Conservation (phyloP, 2,113 vertebrate genomes). For the Trinectes maculatus region DNA sequence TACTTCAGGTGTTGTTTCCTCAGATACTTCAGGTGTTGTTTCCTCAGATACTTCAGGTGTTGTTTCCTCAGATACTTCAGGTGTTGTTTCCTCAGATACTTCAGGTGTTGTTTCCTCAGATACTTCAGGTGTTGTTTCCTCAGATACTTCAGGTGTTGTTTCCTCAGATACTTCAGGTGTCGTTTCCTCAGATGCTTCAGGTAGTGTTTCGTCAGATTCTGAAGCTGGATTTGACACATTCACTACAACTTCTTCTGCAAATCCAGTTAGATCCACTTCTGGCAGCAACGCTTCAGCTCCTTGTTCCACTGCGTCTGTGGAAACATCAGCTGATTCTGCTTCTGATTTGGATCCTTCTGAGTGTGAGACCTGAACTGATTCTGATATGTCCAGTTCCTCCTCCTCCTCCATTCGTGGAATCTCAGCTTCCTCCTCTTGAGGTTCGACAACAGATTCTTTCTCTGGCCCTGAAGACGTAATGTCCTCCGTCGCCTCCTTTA, state of each 20-base stretch:
- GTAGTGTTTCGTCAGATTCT: background rate
- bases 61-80: background rate
- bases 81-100: background rate
- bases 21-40: no score
- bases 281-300: background rate
- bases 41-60: no score
- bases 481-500: no score
- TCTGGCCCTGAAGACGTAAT: slow-evolving; percentile 4
- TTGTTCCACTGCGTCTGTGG: background rate
- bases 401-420: background rate
- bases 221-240: background rate
- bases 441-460: background rate
- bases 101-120: background rate
- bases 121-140: background rate
- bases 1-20: no score
- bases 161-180: background rate
- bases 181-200: background rate
- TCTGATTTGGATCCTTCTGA: slow-evolving; percentile 1
- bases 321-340: background rate
- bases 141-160: background rate
- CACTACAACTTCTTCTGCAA: background rate
- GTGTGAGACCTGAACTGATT: background rate
- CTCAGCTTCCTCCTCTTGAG: background rate
- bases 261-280: background rate
- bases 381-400: background rate